Conservation (phyloP, 2,888 invertebrate species). For the Lissonota sp. region DNA sequence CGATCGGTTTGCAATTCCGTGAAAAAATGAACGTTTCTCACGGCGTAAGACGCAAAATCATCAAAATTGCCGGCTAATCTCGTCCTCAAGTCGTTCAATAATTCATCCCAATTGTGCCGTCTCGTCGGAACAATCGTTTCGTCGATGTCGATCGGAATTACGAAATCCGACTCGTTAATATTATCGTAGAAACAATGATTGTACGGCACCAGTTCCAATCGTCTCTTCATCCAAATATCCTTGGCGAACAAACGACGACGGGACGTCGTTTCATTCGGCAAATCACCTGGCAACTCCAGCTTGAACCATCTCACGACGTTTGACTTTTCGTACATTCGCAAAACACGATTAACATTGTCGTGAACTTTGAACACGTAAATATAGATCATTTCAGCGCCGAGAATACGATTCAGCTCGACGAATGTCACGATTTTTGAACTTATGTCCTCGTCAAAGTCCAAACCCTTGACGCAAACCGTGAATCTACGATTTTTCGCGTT, state of each 20-base stretch:
- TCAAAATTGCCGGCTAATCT: slow-evolving; percentile 82
- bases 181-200: slow-evolving; percentile 92
- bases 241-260: slow-evolving; percentile 82
- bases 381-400: slow-evolving; percentile 88
- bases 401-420: slow-evolving; percentile 88
- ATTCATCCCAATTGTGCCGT: slow-evolving; percentile 86
- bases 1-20: slow-evolving; percentile 80
- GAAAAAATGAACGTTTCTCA: slow-evolving; percentile 89
- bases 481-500: slow-evolving; percentile 83
- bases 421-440: slow-evolving; percentile 88
- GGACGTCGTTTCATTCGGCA: slow-evolving; percentile 82
- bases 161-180: slow-evolving; percentile 87
- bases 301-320: slow-evolving; percentile 79
- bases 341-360: slow-evolving; percentile 85
- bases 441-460: slow-evolving; percentile 88
- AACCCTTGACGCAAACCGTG: slow-evolving; percentile 90
- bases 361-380: slow-evolving; percentile 88
- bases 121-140: slow-evolving; percentile 89
- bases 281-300: slow-evolving; percentile 80
- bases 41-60: slow-evolving; percentile 86
- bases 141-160: slow-evolving; percentile 90
- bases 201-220: slow-evolving; percentile 90
- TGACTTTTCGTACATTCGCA: slow-evolving; percentile 85
- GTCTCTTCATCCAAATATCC: slow-evolving; percentile 89
- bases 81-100: slow-evolving; percentile 85